Conservation (phyloP, 1,140 invertebrate genomes). For the Caenorhabditis inopinata region DNA sequence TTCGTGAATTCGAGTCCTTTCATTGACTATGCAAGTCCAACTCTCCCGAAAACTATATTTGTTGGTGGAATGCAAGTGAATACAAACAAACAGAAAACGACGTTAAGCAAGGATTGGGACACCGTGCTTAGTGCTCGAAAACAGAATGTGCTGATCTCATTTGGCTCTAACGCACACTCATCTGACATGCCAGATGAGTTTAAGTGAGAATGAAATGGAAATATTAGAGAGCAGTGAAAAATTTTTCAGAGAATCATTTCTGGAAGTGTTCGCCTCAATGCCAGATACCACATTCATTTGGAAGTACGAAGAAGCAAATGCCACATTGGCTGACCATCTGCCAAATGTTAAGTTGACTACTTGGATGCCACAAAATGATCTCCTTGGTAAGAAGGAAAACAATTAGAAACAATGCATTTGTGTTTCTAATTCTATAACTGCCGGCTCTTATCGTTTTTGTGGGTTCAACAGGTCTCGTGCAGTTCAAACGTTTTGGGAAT, state of each 20-base stretch:
- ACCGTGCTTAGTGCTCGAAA: constrained; percentile 24
- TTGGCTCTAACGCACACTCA: constrained; percentile 49
- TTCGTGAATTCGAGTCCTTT: constrained; percentile 38
- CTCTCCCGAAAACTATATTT: constrained; percentile 38
- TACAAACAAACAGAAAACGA: background rate
- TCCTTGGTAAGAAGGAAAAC: background rate
- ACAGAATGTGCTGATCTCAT: constrained; percentile 47
- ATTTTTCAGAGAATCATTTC: background rate
- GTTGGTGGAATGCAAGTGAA: constrained; percentile 44
- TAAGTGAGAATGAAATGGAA: constrained; percentile 36
- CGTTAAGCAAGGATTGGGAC: constrained; percentile 29
- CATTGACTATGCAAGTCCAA: constrained; percentile 38
- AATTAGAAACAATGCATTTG: no score
- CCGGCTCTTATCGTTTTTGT: no score
- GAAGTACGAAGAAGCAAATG: constrained; percentile 19
- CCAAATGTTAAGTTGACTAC: background rate
- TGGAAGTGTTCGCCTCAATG: background rate
- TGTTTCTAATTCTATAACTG: no score
- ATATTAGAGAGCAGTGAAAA: background rate
- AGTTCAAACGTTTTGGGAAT: no score
- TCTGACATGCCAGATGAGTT: constrained; percentile 44
- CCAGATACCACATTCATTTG: constrained; percentile 1
- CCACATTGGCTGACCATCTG: background rate
- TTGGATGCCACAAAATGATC: constrained; percentile 32
- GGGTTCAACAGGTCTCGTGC: no score